Base-by-base conservation (phyloP, 2,113 vertebrate genomes). In the Zeus faber region DNA sequence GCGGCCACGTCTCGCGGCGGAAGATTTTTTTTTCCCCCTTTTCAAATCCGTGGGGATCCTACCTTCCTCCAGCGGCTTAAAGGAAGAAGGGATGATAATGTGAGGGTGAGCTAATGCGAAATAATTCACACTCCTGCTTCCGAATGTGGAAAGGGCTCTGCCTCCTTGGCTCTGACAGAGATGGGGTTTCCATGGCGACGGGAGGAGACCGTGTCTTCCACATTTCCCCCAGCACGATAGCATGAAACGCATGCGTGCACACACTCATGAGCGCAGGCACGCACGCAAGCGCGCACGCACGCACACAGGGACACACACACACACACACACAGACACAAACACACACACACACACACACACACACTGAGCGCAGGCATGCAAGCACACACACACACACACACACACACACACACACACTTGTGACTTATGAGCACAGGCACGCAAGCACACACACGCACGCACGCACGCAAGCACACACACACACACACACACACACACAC, bases 181-280 rank as follows among this genome's bases (percentile, higher is more conserved):
- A 88, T 52, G 74, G 76, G 65, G 85, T 89, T 86, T 76, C 88
- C 82, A 88, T 88, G 83, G 85, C 81, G 79, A 88, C 78, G 67
- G 84, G 78, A 83, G 67, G 85, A 84, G 81, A 84, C 80, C 78
- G 72, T 35, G 48, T 83, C 82, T 87, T 85, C 81, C 73, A 80
- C 72, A 83, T 84, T 87, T 84, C 64, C 76, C 74, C 57, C 66
- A 74, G 74, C 63, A 55, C 52, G 73, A 73, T 80, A 49, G 62
- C 74, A 74, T 70, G 80, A 59, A 69, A 63, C 61, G 59, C 57
- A 60, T 65, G 49, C 54, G 54, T 70, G 49, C 57, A 53, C 58
- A 50, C 53, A 63, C 67, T 8, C 14, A 1, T 41, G 14, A 13
- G 18, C 37, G 5, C 37, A 35, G 25, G 35, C 48, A 43, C 40